phyloP scores from a whole-genome alignment of 2,888 invertebrate genomes.

The Dioctria rufipes region DNA sequence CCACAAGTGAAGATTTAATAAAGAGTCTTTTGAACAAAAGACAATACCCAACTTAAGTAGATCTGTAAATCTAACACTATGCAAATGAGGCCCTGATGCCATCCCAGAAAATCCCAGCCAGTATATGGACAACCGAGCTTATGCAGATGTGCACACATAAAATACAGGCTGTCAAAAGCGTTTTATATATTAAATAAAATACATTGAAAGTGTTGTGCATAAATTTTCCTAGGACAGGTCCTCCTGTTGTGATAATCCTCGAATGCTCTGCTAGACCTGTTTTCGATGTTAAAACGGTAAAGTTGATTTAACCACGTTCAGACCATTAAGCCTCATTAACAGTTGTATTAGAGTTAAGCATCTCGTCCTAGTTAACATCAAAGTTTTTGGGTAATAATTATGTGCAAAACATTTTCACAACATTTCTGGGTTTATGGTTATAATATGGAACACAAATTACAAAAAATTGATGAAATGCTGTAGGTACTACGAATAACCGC shows the following conservation, averaged over 20 bases:
- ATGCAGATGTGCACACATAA: conserved; percentile 17
- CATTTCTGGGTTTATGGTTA: too few relatives aligned
- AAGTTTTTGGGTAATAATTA: neutral
- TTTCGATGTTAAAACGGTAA: neutral
- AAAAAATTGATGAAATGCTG: too few relatives aligned
- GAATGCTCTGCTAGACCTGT: neutral
- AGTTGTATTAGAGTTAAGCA: neutral
- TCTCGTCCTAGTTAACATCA: neutral
- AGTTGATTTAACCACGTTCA: neutral
- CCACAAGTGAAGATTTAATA: conserved; percentile 20
- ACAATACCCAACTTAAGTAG: conserved; percentile 23
- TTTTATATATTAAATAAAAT: neutral
- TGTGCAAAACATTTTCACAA: neutral
- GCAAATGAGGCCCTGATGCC: neutral
- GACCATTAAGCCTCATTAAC: conserved; percentile 12
- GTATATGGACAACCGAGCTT: conserved; percentile 7
- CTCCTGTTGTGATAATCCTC: neutral
- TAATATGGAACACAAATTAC: too few relatives aligned
- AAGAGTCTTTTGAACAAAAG: conserved; percentile 8
- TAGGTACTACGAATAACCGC: too few relatives aligned
- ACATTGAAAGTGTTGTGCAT: conserved; percentile 7
- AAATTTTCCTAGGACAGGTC: neutral
- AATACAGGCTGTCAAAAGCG: conserved; percentile 3
- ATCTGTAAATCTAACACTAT: neutral
- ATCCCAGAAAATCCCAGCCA: neutral